Evolutionary conservation across 1,140 invertebrate species (phyloP).

Genomic region (Drosophila lacteicornis): DNA sequence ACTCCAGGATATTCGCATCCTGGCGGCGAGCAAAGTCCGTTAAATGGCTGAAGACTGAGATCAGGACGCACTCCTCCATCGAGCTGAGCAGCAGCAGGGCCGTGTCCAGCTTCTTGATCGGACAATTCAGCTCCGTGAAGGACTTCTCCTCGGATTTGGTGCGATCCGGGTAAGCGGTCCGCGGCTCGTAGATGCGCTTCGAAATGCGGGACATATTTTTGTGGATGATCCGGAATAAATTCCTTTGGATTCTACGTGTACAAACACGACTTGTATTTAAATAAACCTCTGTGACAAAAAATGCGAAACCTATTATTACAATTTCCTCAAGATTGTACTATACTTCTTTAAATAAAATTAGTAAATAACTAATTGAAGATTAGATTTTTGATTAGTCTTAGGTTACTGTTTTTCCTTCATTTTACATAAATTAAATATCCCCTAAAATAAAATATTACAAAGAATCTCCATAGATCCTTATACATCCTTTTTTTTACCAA

Average conservation of each 20-base stretch:
- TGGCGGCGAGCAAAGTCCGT: conserved; percentile 66
- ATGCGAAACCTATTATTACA: too few species aligned
- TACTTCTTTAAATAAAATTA: too few species aligned
- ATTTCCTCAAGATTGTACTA: too few species aligned
- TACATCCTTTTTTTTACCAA: too few species aligned
- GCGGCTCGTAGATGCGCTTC: conserved; percentile 66
- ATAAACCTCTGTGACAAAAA: conserved; percentile 9
- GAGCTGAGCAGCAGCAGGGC: conserved; percentile 66
- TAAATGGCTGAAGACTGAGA: conserved; percentile 64
- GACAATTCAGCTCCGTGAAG: conserved; percentile 58
- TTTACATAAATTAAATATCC: too few species aligned
- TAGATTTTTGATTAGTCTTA: too few species aligned
- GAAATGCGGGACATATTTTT: conserved; percentile 55
- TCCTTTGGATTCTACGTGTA: background rate
- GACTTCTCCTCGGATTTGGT: conserved; percentile 54
- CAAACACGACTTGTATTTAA: background rate
- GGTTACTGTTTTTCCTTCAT: too few species aligned
- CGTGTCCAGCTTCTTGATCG: conserved; percentile 58
- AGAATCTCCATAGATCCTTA: too few species aligned
- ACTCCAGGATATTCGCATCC: conserved; percentile 59
- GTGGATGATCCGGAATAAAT: background rate
- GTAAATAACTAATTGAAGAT: too few species aligned
- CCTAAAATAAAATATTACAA: too few species aligned
- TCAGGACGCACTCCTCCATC: conserved; percentile 62
- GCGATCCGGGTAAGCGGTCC: conserved; percentile 64